Evolutionary conservation across 2,888 invertebrate genomes (phyloP), one percentile per base, ranked within the genome.

Genomic region (Tridacna crocea): DNA sequence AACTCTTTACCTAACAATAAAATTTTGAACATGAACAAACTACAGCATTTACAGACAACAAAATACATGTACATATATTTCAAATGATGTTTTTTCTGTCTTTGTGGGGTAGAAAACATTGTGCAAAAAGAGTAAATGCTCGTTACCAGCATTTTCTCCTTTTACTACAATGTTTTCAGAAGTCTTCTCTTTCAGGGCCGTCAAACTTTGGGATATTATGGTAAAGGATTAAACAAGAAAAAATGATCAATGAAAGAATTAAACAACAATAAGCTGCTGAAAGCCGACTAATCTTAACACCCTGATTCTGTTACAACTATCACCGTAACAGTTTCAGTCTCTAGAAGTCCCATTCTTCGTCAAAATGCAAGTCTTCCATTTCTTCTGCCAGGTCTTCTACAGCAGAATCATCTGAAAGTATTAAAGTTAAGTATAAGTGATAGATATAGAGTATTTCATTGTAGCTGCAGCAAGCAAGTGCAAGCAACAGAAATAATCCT

Each of bases 291-390:
- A 58, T 19, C 17, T 58, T 17, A 4, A 13, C 4, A 10, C n/a
- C 17, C 10, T 19, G n/a, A n/a, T 17, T n/a, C 58, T 19, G 58
- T 58, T 17, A 58, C 4, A 3, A 19, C n/a, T 17, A 17, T 4
- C 2, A 3, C 58, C 10, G n/a, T 19, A 10, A 58, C 58, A 58
- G 10, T 10, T 19, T 36, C 61, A 61, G 8, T 27, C 36, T 17
- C 24, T 61, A 74, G 26, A 86, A 86, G n/a, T 83, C 83, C 85
- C 83, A 86, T 48, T 86, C 85, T 61, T 77, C 81, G 70, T 86
- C 85, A 77, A 86, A 86, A 73, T 86, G 85, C 61, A 86, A 51
- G 61, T 86, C 85, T 60, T 86, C 85, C 85, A 86, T 86, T 66
- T 83, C 85, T 46, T 88, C 90, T 27, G 84, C 80, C 47, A 86